phyloP scores from a whole-genome alignment of 2,888 invertebrate species.

The Xestia xanthographa region DNA sequence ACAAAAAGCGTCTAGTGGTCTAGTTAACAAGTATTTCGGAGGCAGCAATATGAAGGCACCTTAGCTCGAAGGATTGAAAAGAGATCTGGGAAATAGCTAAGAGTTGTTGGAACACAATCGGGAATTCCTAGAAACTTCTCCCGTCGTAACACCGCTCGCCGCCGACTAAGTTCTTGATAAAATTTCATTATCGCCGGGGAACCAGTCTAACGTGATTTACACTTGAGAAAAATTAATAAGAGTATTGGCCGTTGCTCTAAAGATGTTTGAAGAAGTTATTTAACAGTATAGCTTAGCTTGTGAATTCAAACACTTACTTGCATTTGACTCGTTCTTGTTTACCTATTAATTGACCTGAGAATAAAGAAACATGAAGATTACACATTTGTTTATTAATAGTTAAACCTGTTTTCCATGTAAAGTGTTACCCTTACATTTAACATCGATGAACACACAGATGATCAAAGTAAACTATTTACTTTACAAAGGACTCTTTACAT shows the following conservation, averaged over 20 bases:
- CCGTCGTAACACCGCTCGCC: constrained; percentile 29
- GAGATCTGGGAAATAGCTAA: constrained; percentile 61
- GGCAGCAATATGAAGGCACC: constrained; percentile 29
- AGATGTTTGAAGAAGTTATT: not conserved
- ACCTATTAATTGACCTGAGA: not conserved
- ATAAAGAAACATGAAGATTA: not conserved
- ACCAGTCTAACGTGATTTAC: constrained; percentile 39
- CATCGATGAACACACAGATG: not conserved
- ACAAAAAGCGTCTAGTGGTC: not conserved
- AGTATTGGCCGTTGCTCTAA: not conserved
- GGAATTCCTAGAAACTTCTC: constrained; percentile 58
- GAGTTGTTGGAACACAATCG: constrained; percentile 67
- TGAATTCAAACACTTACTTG: not conserved
- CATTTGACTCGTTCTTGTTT: too few relatives aligned
- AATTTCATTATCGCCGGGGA: constrained; percentile 62
- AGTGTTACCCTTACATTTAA: not conserved
- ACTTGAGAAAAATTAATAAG: constrained; percentile 44
- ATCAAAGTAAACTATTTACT: constrained; percentile 29
- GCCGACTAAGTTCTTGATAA: constrained; percentile 62
- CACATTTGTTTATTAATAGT: not conserved
- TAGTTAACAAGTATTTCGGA: not conserved
- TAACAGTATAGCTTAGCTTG: not conserved
- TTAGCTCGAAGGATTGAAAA: constrained; percentile 57
- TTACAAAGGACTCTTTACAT: constrained; percentile 44
- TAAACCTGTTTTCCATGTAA: not conserved